Conservation (phyloP, 2,113 vertebrate genomes). For the Bagarius yarrelli region DNA sequence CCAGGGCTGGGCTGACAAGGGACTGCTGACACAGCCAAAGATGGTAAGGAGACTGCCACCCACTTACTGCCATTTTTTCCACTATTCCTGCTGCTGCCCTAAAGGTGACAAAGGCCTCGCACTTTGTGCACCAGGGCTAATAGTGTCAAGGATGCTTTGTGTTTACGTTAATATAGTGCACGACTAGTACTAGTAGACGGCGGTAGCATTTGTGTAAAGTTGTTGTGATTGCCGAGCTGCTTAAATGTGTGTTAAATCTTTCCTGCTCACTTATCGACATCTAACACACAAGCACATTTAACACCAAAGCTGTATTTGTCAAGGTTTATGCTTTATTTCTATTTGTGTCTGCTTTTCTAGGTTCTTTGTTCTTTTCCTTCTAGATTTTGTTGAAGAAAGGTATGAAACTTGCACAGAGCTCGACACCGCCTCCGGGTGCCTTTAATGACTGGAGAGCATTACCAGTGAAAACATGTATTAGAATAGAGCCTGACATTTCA, state of each 20-base stretch:
- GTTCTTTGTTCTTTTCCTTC: constrained; percentile 17
- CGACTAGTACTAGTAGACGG: background rate
- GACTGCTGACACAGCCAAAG: constrained; percentile 83
- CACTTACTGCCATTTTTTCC: constrained; percentile 67
- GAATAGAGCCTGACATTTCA: constrained; percentile 55
- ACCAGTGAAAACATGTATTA: constrained; percentile 53
- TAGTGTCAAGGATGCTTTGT: constrained; percentile 15
- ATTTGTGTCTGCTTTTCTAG: constrained; percentile 17
- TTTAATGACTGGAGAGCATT: constrained; percentile 52
- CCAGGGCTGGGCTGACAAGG: constrained; percentile 83
- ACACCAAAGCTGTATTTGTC: background rate
- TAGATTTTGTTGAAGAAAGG: constrained; percentile 34
- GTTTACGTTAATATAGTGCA: constrained; percentile 11
- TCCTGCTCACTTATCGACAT: background rate
- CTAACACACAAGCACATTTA: constrained; percentile 1
- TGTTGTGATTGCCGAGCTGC: background rate
- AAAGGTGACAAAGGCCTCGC: constrained; percentile 40
- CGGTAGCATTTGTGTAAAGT: background rate
- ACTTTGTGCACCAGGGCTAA: constrained; percentile 34
- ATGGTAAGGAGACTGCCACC: constrained; percentile 78
- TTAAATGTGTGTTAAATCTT: constrained; percentile 6
- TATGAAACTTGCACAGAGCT: constrained; percentile 32
- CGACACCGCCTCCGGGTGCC: constrained; percentile 28
- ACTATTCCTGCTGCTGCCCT: constrained; percentile 62
- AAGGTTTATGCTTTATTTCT: background rate